These are phyloP conservation scores for Hypocryptadius cinnamomeus DNA, from an alignment of 2,113 vertebrate species.

Conservation along the genomic window DNA sequence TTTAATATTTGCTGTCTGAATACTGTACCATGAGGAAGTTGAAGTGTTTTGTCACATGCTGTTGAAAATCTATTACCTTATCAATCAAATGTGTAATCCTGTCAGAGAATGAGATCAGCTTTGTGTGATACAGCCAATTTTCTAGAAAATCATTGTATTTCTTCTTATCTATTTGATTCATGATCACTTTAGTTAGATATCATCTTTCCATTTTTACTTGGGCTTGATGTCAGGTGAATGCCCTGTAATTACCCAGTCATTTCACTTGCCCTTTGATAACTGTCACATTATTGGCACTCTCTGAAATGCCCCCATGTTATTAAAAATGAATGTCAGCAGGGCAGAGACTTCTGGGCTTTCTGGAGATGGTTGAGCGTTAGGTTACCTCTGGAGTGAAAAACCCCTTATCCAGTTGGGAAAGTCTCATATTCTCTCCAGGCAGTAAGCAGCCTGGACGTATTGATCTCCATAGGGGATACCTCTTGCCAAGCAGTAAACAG, in stretches of 20 bases:
- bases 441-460: accelerated
- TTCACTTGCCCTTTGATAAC: background rate
- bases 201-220: slow-evolving; percentile 12
- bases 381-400: background rate
- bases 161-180: slow-evolving; percentile 20
- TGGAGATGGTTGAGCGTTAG: background rate
- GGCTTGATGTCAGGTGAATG: slow-evolving; percentile 39
- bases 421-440: background rate
- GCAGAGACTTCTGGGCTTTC: background rate
- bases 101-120: slow-evolving; percentile 9
- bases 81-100: slow-evolving; percentile 56
- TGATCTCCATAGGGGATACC: background rate
- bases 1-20: slow-evolving; percentile 6
- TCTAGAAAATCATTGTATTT: background rate
- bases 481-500: background rate
- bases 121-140: slow-evolving; percentile 22
- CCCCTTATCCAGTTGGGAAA: background rate
- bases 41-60: slow-evolving; percentile 54
- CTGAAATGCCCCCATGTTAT: background rate
- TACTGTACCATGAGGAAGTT: background rate
- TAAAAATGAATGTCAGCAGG: background rate
- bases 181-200: slow-evolving; percentile 25
- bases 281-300: background rate
- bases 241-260: slow-evolving; percentile 31
- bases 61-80: slow-evolving; percentile 54